Evolutionary conservation across 2,797 vertebrate species (phyloP), one percentile per base, ranked within the genome.

Genomic region (Pipistrellus pygmaeus): DNA sequence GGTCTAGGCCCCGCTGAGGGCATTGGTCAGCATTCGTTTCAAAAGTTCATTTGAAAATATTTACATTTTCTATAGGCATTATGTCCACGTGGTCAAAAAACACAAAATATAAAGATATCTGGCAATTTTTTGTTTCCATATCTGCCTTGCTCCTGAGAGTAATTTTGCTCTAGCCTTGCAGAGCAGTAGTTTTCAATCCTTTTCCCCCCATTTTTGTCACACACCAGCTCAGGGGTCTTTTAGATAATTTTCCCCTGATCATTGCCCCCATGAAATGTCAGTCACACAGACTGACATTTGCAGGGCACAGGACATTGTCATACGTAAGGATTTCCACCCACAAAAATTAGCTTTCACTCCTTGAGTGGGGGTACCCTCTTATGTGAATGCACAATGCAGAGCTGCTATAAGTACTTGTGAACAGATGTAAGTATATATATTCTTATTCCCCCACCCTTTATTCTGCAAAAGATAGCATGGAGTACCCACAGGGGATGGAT

Each of bases 331-430:
- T 53, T 57, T 41, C 32, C 6, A 18, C 15, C 55, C 1, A 3
- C 4, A 18, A 32, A 27, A 48, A 35, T 25, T 8, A 13, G 2
- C 21, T 7, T 55, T 23, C 15, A 32, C 12, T 0, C 8, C 14
- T 8, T 35, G 51, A 18, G 25, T 60, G 35, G n/a, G 15, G 23
- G 3, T 8, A 6, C 23, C 5, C 1, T 4, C 5, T 17, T 18
- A 0, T 9, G 48, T 35, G n/a, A 68, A 21, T 13, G 27, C 2
- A 0, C 0, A 9, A 10, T 9, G 4, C 3, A 18, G 32, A 14
- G 55, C 20, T 41, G 20, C 55, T 21, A 27, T 13, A 17, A 20
- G 25, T 14, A 9, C 3, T 20, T 18, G 0, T 0, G 8, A 88
- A 30, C 38, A 57, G 9, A 17, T 14, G 25, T 66, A 68, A 48